phyloP scores from a whole-genome alignment of 2,888 invertebrate species.

The Dorcus hopei region DNA sequence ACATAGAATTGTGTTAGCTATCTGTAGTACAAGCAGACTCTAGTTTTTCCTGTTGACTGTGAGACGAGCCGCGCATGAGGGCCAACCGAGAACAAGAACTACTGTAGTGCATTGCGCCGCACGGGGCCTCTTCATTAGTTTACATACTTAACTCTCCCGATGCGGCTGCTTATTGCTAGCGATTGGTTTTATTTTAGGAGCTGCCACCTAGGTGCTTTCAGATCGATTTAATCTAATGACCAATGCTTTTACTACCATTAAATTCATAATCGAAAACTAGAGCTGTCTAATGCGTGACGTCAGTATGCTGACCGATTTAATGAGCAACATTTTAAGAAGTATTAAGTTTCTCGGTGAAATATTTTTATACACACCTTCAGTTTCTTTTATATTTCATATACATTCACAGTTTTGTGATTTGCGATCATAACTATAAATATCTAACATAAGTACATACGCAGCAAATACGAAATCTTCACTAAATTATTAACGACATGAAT shows the following conservation, averaged over 20 bases:
- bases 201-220: conserved; percentile 40
- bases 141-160: conserved; percentile 28
- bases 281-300: not conserved
- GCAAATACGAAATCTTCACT: too few species aligned
- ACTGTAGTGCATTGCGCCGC: conserved; percentile 34
- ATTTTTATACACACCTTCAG: too few species aligned
- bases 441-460: too few species aligned
- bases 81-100: conserved; percentile 33
- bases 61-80: conserved; percentile 29
- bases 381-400: too few species aligned
- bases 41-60: conserved; percentile 1
- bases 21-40: not conserved
- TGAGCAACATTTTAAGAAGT: not conserved
- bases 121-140: conserved; percentile 40
- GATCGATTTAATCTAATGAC: conserved; percentile 21
- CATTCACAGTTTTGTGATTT: too few species aligned
- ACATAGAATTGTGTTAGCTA: not conserved
- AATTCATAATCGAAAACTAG: not conserved
- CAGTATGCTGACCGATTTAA: not conserved
- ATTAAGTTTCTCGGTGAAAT: not conserved
- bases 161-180: conserved; percentile 35
- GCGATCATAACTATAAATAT: too few species aligned
- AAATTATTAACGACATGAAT: too few species aligned
- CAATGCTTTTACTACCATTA: conserved; percentile 1
- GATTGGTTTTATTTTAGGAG: conserved; percentile 35